These are phyloP conservation scores for Lymantria monacha DNA, from an alignment of 2,888 invertebrate genomes.

Conservation along the genomic window DNA sequence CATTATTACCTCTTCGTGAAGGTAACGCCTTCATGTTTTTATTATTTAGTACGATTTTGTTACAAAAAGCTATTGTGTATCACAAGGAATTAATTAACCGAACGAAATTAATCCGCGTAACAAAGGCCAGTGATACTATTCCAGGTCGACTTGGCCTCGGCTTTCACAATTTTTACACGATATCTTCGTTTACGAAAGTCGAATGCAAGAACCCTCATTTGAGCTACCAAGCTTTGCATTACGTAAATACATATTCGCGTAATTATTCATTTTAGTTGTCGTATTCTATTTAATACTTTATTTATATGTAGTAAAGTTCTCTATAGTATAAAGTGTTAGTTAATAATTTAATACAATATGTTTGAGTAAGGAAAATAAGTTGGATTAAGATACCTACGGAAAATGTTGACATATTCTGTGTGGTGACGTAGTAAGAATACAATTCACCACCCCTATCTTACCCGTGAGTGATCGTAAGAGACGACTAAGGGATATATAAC, in stretches of 20 bases:
- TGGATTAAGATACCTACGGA: too few species aligned
- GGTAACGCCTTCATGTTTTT: not conserved
- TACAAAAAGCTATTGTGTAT: constrained; percentile 31
- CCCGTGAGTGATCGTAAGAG: too few species aligned
- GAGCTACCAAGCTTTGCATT: constrained; percentile 39
- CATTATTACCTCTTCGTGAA: not conserved
- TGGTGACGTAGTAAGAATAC: too few species aligned
- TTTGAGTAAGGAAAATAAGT: too few species aligned
- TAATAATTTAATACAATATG: too few species aligned
- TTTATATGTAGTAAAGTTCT: constrained; percentile 16
- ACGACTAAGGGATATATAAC: too few species aligned
- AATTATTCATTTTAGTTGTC: constrained; percentile 22
- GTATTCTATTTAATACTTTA: constrained; percentile 25
- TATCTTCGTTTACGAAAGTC: constrained; percentile 73
- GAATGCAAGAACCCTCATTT: constrained; percentile 55
- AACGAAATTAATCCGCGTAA: constrained; percentile 51
- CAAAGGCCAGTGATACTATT: constrained; percentile 44
- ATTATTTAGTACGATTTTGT: constrained; percentile 5
- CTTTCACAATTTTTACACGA: constrained; percentile 69
- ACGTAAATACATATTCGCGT: constrained; percentile 43
- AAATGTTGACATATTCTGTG: too few species aligned
- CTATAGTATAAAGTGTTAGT: constrained; percentile 9
- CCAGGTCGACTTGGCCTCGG: constrained; percentile 48
- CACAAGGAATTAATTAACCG: constrained; percentile 43
- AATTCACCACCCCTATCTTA: too few species aligned